A percentile compares a stretch with the other conserved stretches of the same genome.
Conservation (phyloP, 2,888 invertebrate genomes). For the Mayetiola destructor region DNA sequence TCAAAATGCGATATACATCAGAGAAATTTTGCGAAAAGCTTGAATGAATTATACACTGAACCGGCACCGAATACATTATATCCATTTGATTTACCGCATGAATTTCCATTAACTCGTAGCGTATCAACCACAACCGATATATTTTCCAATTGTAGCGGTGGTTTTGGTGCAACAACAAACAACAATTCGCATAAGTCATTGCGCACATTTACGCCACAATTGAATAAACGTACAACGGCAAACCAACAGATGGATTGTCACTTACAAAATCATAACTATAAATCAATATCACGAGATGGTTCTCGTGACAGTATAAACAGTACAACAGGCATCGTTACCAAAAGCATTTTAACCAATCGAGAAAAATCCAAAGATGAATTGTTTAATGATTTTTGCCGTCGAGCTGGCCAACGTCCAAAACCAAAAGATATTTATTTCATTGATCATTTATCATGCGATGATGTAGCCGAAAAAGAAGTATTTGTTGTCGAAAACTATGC, state of each 20-base stretch:
- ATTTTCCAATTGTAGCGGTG: slow-evolving; percentile 21
- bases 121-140: slow-evolving; percentile 34
- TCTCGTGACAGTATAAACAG: slow-evolving; percentile 19
- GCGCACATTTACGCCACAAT: slow-evolving; percentile 11
- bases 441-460: slow-evolving; percentile 20
- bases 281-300: slow-evolving; percentile 15
- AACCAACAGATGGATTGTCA: background rate
- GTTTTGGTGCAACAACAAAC: background rate
- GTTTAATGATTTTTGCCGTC: slow-evolving; percentile 33
- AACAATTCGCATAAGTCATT: slow-evolving; percentile 19
- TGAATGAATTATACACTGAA: slow-evolving; percentile 33
- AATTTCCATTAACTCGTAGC: slow-evolving; percentile 32
- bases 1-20: slow-evolving; percentile 31
- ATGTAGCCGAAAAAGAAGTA: slow-evolving; percentile 18
- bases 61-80: slow-evolving; percentile 21
- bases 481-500: slow-evolving; percentile 21
- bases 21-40: slow-evolving; percentile 32
- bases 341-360: slow-evolving; percentile 22
- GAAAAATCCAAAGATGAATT: slow-evolving; percentile 33
- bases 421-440: slow-evolving; percentile 35
- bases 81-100: slow-evolving; percentile 25
- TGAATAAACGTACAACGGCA: background rate
- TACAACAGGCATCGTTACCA: slow-evolving; percentile 30
- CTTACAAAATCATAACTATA: background rate
- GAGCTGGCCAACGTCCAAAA: slow-evolving; percentile 30